phyloP scores from a whole-genome alignment of 2,797 vertebrate species.

The Salarias fasciatus region DNA sequence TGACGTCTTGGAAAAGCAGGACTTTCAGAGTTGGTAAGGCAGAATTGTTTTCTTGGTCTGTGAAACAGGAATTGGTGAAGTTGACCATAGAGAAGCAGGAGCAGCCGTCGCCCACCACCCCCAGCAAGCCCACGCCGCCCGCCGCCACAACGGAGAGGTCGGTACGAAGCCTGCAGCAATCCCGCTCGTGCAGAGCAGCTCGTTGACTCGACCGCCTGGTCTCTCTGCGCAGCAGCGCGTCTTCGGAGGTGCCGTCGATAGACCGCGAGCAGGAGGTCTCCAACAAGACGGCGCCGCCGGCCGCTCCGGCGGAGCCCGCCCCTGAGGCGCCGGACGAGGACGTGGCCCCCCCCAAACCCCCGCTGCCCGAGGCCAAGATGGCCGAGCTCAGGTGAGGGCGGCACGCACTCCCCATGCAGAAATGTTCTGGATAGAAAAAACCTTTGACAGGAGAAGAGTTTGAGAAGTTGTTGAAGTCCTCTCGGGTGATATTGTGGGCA shows the following conservation, averaged over 20 bases:
- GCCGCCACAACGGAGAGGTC: slow-evolving; percentile 88
- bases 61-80: slow-evolving; percentile 94
- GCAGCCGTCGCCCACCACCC: slow-evolving; percentile 92
- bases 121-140: slow-evolving; percentile 89
- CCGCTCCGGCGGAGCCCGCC: slow-evolving; percentile 79
- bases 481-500: no score
- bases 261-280: slow-evolving; percentile 91
- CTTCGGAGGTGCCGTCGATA: slow-evolving; percentile 87
- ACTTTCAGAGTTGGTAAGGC: no score
- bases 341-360: slow-evolving; percentile 94
- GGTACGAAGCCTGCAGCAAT: slow-evolving; percentile 32
- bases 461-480: no score
- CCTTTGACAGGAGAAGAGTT: background rate
- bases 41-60: no score
- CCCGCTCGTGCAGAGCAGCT: background rate
- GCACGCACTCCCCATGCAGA: background rate
- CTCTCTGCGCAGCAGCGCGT: slow-evolving; percentile 73
- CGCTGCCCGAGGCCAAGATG: slow-evolving; percentile 93
- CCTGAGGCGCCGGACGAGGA: slow-evolving; percentile 87
- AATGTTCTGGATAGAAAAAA: background rate
- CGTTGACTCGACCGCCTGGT: slow-evolving; percentile 16
- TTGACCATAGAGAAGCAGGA: slow-evolving; percentile 97
- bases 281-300: slow-evolving; percentile 82
- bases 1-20: no score
- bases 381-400: slow-evolving; percentile 90